phyloP scores from a whole-genome alignment of 2,888 invertebrate genomes.

The Trichopria drosophilae region DNA sequence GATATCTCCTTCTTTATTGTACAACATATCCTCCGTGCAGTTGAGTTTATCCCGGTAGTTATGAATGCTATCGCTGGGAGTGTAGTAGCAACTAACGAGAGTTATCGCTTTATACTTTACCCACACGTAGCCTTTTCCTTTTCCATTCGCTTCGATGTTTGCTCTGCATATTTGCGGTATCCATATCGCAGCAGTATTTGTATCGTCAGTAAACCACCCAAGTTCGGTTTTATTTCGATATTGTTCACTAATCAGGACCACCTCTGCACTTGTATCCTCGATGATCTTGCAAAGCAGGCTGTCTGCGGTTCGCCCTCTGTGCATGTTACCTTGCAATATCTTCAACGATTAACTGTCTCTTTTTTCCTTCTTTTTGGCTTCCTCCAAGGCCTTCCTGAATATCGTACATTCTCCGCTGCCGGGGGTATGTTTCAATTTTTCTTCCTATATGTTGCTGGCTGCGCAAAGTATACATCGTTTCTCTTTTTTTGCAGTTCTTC shows the following conservation, averaged over 20 bases:
- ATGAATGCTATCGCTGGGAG: constrained; percentile 21
- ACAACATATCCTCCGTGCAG: no score
- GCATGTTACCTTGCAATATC: constrained; percentile 19
- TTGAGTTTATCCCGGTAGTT: constrained; percentile 14
- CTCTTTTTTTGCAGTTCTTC: constrained; percentile 9
- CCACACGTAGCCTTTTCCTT: constrained; percentile 25
- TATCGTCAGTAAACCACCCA: constrained; percentile 16
- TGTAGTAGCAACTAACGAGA: constrained; percentile 28
- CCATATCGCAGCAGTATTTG: constrained; percentile 22
- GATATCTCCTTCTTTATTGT: constrained; percentile 15
- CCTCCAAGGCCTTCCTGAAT: constrained; percentile 9
- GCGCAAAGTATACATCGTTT: constrained; percentile 29
- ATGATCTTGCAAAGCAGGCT: constrained; percentile 9
- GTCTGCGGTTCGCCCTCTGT: constrained; percentile 10
- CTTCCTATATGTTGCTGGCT: constrained; percentile 9
- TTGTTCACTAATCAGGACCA: constrained; percentile 27
- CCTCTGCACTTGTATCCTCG: constrained; percentile 12
- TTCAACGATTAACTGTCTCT: no score
- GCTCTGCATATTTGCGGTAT: neutral
- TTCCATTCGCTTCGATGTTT: neutral
- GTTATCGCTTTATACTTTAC: constrained; percentile 2
- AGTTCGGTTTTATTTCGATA: no score
- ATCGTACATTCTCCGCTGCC: constrained; percentile 14
- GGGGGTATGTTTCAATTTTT: constrained; percentile 6
- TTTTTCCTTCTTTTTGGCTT: constrained; percentile 10